phyloP scores from a whole-genome alignment of 2,888 invertebrate species.

The Diaprepes abbreviatus region DNA sequence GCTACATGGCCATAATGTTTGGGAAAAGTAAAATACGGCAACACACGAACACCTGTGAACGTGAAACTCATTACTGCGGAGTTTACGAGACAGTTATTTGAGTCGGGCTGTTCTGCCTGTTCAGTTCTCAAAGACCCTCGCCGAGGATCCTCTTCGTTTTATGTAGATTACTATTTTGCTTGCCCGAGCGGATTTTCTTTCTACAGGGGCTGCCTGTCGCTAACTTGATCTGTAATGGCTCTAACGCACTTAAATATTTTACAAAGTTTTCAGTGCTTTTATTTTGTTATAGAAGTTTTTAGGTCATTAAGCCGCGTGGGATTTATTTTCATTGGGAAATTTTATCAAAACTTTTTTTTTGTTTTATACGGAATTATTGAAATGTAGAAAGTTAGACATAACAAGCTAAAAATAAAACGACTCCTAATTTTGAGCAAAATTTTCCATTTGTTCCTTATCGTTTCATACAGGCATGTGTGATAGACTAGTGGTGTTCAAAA shows the following conservation, averaged over 20 bases:
- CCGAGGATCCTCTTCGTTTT: conserved; percentile 55
- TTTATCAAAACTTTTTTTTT: neutral
- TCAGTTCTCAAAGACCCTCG: conserved; percentile 51
- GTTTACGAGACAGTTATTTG: conserved; percentile 61
- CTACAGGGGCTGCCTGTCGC: conserved; percentile 17
- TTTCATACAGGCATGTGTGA: too few relatives aligned
- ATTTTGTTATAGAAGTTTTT: conserved; percentile 8
- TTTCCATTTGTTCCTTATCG: too few relatives aligned
- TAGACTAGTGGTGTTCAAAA: too few relatives aligned
- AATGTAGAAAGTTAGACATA: too few relatives aligned
- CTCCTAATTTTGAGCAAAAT: too few relatives aligned
- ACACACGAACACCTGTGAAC: conserved; percentile 61
- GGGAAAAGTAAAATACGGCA: conserved; percentile 58
- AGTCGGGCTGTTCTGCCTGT: conserved; percentile 48
- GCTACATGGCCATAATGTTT: conserved; percentile 53
- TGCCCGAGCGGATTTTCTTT: conserved; percentile 41
- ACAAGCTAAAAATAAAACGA: too few relatives aligned
- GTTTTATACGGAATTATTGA: too few relatives aligned
- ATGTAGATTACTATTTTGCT: conserved; percentile 55
- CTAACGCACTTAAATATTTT: conserved; percentile 25
- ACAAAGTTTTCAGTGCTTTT: conserved; percentile 13
- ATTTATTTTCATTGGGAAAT: neutral
- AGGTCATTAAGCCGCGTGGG: neutral
- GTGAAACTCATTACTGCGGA: conserved; percentile 58
- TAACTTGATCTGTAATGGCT: conserved; percentile 29